phyloP scores from a whole-genome alignment of 2,113 vertebrate species.

The Sterna hirundo region DNA sequence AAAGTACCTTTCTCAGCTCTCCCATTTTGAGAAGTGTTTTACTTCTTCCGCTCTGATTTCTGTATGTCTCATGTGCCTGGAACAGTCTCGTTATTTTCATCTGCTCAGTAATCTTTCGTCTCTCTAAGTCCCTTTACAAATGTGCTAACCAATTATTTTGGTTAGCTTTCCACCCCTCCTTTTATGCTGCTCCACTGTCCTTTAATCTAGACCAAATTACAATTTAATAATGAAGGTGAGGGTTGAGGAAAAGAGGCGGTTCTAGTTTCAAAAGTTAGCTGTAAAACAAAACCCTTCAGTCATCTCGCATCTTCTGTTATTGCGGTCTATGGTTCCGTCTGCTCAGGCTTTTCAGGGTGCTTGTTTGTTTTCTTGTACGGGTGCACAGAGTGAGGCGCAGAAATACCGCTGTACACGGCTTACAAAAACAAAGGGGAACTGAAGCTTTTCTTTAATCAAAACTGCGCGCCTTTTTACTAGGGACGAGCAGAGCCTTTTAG shows the following conservation, averaged over 20 bases:
- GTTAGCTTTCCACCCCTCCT: background rate
- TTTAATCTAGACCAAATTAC: conserved; percentile 43
- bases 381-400: background rate
- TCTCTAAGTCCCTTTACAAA: background rate
- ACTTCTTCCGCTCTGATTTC: background rate
- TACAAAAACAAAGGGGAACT: background rate
- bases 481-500: background rate
- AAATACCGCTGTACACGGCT: background rate
- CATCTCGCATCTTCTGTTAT: background rate
- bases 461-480: background rate
- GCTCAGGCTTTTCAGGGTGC: background rate
- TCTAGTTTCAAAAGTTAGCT: conserved; percentile 1
- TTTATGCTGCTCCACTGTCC: conserved; percentile 20
- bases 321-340: background rate
- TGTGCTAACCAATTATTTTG: conserved; percentile 15
- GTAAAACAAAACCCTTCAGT: background rate
- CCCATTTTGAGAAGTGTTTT: background rate
- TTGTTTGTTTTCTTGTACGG: background rate
- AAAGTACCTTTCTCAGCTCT: background rate
- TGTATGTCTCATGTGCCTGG: background rate
- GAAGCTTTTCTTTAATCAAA: background rate
- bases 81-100: background rate
- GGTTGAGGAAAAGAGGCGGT: background rate
- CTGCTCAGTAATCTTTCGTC: background rate
- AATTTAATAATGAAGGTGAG: conserved; percentile 25